These are phyloP conservation scores for Paraplagusia blochii DNA, from an alignment of 2,113 vertebrate genomes.

Conservation along the genomic window DNA sequence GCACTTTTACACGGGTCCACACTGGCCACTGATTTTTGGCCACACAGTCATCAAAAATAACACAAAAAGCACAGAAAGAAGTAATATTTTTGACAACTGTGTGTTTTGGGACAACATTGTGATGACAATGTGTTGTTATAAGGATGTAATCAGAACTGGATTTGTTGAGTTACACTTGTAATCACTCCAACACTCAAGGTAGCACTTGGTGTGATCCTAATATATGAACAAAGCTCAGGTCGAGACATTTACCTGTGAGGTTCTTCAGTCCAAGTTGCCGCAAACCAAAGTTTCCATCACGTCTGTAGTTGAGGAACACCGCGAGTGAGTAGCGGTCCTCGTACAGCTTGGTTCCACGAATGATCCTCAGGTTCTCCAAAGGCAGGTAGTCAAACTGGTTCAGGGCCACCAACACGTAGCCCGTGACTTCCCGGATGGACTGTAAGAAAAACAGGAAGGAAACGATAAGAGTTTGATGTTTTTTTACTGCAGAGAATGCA, in stretches of 20 bases:
- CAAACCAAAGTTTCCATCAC: conserved; percentile 92
- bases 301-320: conserved; percentile 96
- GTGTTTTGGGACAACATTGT: neutral
- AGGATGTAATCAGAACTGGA: conserved; percentile 1
- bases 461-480: conserved; percentile 5
- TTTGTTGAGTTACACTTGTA: neutral
- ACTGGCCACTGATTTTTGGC: too few relatives aligned
- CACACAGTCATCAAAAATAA: too few relatives aligned
- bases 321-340: conserved; percentile 92
- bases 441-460: conserved; percentile 60
- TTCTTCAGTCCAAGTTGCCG: conserved; percentile 92
- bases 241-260: conserved; percentile 81
- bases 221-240: neutral
- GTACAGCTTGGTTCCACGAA: conserved; percentile 93
- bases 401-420: conserved; percentile 95
- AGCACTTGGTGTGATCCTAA: neutral
- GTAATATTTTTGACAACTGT: too few relatives aligned
- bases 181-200: conserved; percentile 1
- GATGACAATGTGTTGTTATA: neutral
- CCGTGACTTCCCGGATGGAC: conserved; percentile 97
- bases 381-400: conserved; percentile 98
- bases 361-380: conserved; percentile 93
- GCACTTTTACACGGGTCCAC: too few relatives aligned
- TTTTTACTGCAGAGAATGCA: too few relatives aligned
- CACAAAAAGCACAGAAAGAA: too few relatives aligned